A percentile compares a stretch with the other conserved stretches of the same genome.
These are phyloP conservation scores for Ochropleura leucogaster DNA, from an alignment of 2,888 invertebrate genomes.

Conservation along the genomic window DNA sequence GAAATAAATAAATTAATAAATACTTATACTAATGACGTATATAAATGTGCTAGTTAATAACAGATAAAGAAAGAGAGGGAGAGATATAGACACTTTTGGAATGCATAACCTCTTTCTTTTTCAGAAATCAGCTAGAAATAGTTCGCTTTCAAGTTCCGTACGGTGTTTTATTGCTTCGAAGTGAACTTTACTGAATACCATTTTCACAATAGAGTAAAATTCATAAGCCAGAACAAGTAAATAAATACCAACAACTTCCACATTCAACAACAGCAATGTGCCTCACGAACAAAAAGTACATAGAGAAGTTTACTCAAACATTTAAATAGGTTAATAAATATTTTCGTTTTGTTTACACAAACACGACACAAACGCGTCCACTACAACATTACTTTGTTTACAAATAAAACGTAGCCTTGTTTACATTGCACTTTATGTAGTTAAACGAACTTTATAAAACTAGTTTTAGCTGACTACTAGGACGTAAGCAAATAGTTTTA, in stretches of 20 bases:
- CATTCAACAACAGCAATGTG: background rate
- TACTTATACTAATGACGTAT: too few relatives aligned
- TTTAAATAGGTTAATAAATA: constrained; percentile 25
- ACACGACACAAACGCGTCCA: constrained; percentile 33
- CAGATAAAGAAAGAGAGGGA: too few relatives aligned
- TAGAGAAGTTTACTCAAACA: constrained; percentile 14
- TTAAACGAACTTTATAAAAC: background rate
- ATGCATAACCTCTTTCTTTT: too few relatives aligned
- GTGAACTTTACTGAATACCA: too few relatives aligned
- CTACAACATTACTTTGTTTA: constrained; percentile 29
- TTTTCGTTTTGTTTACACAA: constrained; percentile 43
- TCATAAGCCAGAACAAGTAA: background rate
- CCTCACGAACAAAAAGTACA: constrained; percentile 9
- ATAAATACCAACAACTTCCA: background rate
- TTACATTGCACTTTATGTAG: constrained; percentile 17
- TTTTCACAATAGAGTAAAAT: too few relatives aligned
- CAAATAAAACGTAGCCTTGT: constrained; percentile 24
- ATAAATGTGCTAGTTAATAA: too few relatives aligned
- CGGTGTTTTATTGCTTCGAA: too few relatives aligned
- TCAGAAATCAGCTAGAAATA: too few relatives aligned
- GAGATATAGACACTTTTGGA: too few relatives aligned
- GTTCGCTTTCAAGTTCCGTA: too few relatives aligned
- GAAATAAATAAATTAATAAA: too few relatives aligned
- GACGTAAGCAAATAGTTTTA: background rate
- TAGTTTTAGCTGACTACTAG: background rate